Conservation (phyloP, 2,113 vertebrate species). For the Podarcis muralis region DNA sequence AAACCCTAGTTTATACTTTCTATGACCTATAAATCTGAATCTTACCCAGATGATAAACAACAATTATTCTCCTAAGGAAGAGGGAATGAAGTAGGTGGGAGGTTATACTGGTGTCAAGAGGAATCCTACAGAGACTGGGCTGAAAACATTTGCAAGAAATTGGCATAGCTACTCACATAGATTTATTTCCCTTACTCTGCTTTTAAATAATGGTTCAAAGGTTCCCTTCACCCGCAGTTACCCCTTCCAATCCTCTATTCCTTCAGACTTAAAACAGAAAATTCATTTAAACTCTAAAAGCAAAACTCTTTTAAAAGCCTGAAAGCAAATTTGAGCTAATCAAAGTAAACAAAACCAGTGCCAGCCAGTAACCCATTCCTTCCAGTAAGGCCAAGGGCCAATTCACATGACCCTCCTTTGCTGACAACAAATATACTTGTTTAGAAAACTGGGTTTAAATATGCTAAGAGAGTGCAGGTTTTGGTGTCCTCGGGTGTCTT, state of each 20-base stretch:
- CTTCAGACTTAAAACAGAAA: neutral
- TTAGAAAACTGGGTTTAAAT: neutral
- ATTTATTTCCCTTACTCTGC: slow-evolving; percentile 47
- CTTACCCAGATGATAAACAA: slow-evolving; percentile 12
- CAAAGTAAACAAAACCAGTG: neutral
- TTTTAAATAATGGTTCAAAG: slow-evolving; percentile 37
- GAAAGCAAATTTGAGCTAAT: neutral
- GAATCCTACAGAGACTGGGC: slow-evolving; percentile 40
- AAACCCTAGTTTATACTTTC: slow-evolving; percentile 66
- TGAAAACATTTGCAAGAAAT: slow-evolving; percentile 55
- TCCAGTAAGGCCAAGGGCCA: neutral
- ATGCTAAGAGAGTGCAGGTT: neutral
- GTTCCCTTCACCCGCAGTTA: slow-evolving; percentile 24
- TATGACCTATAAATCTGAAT: slow-evolving; percentile 63
- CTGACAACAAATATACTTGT: neutral
- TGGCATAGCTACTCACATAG: slow-evolving; percentile 22
- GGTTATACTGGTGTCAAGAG: slow-evolving; percentile 45
- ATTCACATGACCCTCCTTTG: neutral
- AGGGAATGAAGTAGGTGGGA: slow-evolving; percentile 44
- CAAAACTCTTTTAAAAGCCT: neutral
- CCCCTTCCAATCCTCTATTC: slow-evolving; percentile 15
- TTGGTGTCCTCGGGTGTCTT: no score
- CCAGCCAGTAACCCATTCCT: neutral
- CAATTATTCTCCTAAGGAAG: slow-evolving; percentile 34
- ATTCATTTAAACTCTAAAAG: neutral